Evolutionary conservation across 2,113 vertebrate species (phyloP).

Genomic region (Thamnaconus septentrionalis): DNA sequence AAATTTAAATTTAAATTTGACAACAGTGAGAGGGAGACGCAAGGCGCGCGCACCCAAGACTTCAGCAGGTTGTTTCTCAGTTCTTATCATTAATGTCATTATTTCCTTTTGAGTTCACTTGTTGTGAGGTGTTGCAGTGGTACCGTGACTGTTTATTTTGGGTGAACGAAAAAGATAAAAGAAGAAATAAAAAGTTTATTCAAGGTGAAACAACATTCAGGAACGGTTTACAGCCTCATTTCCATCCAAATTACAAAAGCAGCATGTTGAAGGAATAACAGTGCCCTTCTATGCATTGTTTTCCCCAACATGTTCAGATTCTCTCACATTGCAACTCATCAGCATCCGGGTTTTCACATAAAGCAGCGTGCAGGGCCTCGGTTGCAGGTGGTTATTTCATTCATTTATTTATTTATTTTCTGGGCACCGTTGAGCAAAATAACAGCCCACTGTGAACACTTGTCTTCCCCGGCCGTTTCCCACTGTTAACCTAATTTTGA

Average conservation of each 20-base stretch:
- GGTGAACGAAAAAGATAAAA: too few species aligned
- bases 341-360: constrained; percentile 16
- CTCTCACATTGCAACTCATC: constrained; percentile 3
- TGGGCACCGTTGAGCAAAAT: constrained; percentile 30
- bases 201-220: too few species aligned
- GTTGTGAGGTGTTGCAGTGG: too few species aligned
- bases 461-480: constrained; percentile 66
- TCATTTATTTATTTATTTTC: too few species aligned
- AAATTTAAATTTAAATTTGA: not conserved
- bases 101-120: too few species aligned
- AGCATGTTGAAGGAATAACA: too few species aligned
- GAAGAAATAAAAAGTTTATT: too few species aligned
- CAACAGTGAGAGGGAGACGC: too few species aligned
- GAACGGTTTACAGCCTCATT: too few species aligned
- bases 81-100: not conserved
- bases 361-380: constrained; percentile 32
- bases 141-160: too few species aligned
- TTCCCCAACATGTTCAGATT: not conserved
- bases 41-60: not conserved
- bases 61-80: not conserved
- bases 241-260: too few species aligned
- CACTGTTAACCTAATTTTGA: constrained; percentile 74
- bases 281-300: too few species aligned
- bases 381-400: constrained; percentile 49
- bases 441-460: constrained; percentile 72